Evolutionary conservation across 2,888 invertebrate species (phyloP), one percentile per base, ranked within the genome.

Genomic region (Drosophila longiperda): DNA sequence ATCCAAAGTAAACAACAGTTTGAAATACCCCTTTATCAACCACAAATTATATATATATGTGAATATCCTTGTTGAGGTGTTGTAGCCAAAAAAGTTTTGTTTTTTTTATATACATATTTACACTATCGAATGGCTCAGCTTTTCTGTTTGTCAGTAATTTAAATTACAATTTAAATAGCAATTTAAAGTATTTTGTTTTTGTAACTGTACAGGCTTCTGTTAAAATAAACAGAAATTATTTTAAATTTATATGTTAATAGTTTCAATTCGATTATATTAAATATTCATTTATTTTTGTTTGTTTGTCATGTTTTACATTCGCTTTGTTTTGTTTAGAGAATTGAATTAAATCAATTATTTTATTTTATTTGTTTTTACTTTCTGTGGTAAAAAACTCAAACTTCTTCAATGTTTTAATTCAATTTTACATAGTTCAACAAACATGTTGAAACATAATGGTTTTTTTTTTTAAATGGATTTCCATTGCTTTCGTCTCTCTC

Each of bases 201-300:
- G 7, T 12, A 12, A 49, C 26, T 23, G 29, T 8, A 15, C 12
- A 33, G 23, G 49, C 20, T 50, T 36, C 12, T 45, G 42, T 23
- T 50, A 15, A 42, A 32, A 32, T 57, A 58, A 20, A 36, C 40
- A 33, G 29, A 73, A 59, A 42, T 68, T 64, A 68, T 60, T 74
- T 38, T 4, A 29, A 57, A 59, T 63, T 58, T n/a, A 54, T 38
- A 26, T 66, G 12, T 48, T 36, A 38, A 20, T 15, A 23, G 7
- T 12, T 48, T 32, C 26, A 55, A 40, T 65, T 53, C 26, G n/a
- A 40, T 52, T 52, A 11, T 33, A 3, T 34, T n/a, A 34, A 11
- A 26, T 7, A 29, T 40, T 26, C 0, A 33, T 52, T 52, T 61
- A 53, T 57, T 40, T 48, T 64, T 23, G 33, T 26, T 20, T 36